Conservation (phyloP, 2,797 vertebrate species). For the Anableps anableps region DNA sequence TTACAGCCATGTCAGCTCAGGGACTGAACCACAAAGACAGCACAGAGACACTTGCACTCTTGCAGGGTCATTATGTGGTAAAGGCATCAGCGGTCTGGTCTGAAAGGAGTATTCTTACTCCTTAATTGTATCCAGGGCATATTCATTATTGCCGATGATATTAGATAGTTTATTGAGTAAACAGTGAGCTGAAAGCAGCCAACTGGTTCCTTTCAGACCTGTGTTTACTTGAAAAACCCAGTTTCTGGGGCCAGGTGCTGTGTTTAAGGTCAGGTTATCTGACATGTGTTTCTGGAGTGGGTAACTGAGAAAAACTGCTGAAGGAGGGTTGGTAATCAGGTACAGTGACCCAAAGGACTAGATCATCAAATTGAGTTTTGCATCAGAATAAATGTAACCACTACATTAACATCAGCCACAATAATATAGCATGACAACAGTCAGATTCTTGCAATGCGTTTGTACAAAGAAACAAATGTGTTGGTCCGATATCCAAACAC, state of each 20-base stretch:
- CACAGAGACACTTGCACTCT: constrained; percentile 24
- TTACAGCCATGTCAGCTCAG: constrained; percentile 69
- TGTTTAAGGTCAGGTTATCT: constrained; percentile 59
- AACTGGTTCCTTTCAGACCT: constrained; percentile 39
- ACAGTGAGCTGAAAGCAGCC: constrained; percentile 52
- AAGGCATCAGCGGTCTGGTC: constrained; percentile 29
- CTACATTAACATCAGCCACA: not conserved
- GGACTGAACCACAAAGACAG: constrained; percentile 36
- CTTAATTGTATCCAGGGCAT: constrained; percentile 50
- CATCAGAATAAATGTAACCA: not conserved
- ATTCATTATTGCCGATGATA: constrained; percentile 63
- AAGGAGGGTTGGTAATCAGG: not conserved
- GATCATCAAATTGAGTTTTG: not conserved
- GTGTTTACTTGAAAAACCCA: constrained; percentile 62
- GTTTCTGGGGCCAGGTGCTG: constrained; percentile 45
- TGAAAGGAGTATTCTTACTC: constrained; percentile 61
- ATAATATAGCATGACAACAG: not conserved
- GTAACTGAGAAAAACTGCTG: constrained; percentile 10
- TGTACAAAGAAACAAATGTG: not conserved
- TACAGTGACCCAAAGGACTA: not conserved
- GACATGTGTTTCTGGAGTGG: constrained; percentile 31
- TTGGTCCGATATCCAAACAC: not conserved
- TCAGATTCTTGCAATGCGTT: not conserved
- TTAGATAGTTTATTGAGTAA: constrained; percentile 74
- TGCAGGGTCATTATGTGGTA: constrained; percentile 55